These are phyloP conservation scores for Machaerirhynchus nigripectus DNA, from an alignment of 2,113 vertebrate species.

Conservation along the genomic window DNA sequence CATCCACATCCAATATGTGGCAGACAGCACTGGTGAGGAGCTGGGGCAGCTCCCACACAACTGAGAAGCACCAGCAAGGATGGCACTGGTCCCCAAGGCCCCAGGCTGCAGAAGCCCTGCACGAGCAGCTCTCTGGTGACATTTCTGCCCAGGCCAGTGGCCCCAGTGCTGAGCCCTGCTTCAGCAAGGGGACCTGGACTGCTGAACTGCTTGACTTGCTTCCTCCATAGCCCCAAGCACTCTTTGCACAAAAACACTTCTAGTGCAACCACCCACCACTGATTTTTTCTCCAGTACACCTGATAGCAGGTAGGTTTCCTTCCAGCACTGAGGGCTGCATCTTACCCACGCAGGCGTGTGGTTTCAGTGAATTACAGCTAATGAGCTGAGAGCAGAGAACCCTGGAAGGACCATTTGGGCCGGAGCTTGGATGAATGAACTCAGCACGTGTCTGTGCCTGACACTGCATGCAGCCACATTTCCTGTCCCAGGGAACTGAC, in stretches of 20 bases:
- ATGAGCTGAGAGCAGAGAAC: background rate
- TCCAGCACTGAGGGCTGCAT: background rate
- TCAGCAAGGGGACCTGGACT: background rate
- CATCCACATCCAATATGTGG: accelerated
- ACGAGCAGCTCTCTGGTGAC: background rate
- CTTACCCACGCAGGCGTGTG: background rate
- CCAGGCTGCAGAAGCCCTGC: background rate
- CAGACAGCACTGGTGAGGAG: background rate
- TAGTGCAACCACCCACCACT: background rate
- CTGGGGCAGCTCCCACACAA: background rate
- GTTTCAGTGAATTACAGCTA: background rate
- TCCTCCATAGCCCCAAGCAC: background rate
- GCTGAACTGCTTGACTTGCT: background rate
- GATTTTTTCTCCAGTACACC: background rate
- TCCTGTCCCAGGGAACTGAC: background rate
- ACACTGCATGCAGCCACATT: background rate
- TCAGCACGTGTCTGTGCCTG: background rate
- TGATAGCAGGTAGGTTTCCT: background rate
- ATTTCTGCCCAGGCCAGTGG: accelerated
- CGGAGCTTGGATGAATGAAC: background rate
- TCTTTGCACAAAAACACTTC: background rate
- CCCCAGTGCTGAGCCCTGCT: accelerated
- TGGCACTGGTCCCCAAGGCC: background rate
- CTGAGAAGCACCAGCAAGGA: background rate
- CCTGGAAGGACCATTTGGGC: background rate